Percentiles rank a stretch among this genome's conserved stretches.
Conservation (phyloP, 2,113 vertebrate species). For the Sterna hirundo region DNA sequence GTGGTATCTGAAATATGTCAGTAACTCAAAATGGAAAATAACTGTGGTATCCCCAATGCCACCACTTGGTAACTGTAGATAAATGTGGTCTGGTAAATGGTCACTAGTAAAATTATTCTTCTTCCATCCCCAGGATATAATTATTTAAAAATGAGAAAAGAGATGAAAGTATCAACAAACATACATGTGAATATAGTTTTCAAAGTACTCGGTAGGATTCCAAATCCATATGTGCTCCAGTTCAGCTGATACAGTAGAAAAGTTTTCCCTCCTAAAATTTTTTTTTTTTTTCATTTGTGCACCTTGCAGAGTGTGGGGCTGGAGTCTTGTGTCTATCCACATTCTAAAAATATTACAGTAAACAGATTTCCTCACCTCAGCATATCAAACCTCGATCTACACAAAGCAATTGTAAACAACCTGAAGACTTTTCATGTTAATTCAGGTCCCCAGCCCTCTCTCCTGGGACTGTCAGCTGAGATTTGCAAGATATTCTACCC, state of each 20-base stretch:
- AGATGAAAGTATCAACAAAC: background rate
- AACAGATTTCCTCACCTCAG: background rate
- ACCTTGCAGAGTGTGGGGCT: background rate
- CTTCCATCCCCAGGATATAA: background rate
- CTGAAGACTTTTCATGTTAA: background rate
- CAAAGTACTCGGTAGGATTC: background rate
- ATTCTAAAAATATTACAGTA: background rate
- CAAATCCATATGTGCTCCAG: background rate
- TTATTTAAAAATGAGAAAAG: background rate
- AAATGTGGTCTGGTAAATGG: background rate
- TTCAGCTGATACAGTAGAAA: background rate
- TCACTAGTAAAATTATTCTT: background rate
- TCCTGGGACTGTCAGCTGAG: background rate
- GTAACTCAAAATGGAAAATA: slow-evolving; percentile 40
- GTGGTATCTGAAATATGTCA: slow-evolving; percentile 14
- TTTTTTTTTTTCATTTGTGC: background rate
- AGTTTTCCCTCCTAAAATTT: background rate
- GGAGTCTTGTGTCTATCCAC: background rate
- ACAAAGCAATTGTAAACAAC: background rate
- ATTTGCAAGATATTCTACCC: background rate
- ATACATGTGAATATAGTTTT: background rate
- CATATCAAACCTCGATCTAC: background rate
- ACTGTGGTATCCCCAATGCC: background rate
- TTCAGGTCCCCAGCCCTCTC: background rate
- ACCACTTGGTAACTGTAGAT: background rate